Conservation (phyloP, 1,140 invertebrate species). For the Cecropterus lyciades region DNA sequence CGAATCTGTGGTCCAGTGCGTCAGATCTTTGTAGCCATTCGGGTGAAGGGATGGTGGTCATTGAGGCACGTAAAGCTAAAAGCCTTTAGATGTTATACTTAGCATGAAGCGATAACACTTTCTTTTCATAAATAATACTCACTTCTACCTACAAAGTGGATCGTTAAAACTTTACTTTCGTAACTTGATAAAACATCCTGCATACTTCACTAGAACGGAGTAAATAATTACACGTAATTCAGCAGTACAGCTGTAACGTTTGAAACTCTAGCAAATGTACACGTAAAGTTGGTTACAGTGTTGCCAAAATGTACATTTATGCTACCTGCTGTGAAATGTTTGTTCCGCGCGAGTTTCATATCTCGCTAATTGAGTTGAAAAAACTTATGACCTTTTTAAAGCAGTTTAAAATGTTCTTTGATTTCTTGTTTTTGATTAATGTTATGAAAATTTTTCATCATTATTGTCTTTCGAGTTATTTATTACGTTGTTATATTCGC, state of each 20-base stretch:
- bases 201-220: slow-evolving; percentile 18
- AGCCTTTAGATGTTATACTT: slow-evolving; percentile 15
- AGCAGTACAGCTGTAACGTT: slow-evolving; percentile 27
- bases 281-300: slow-evolving; percentile 25
- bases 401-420: neutral
- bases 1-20: no score
- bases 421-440: neutral
- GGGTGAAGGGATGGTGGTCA: no score
- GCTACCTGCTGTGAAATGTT: slow-evolving; percentile 21
- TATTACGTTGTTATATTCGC: no score
- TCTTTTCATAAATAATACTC: slow-evolving; percentile 25
- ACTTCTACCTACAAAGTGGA: slow-evolving; percentile 17
- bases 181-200: slow-evolving; percentile 22
- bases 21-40: no score
- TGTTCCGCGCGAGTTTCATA: slow-evolving; percentile 2
- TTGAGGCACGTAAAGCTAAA: neutral
- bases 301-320: slow-evolving; percentile 27
- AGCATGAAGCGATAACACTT: neutral
- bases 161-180: slow-evolving; percentile 15
- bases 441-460: neutral
- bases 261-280: slow-evolving; percentile 28
- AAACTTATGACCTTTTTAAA: neutral
- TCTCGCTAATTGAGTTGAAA: slow-evolving; percentile 1
- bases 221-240: slow-evolving; percentile 31
- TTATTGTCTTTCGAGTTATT: no score